phyloP scores from a whole-genome alignment of 2,797 vertebrate genomes.

The Peromyscus eremicus region DNA sequence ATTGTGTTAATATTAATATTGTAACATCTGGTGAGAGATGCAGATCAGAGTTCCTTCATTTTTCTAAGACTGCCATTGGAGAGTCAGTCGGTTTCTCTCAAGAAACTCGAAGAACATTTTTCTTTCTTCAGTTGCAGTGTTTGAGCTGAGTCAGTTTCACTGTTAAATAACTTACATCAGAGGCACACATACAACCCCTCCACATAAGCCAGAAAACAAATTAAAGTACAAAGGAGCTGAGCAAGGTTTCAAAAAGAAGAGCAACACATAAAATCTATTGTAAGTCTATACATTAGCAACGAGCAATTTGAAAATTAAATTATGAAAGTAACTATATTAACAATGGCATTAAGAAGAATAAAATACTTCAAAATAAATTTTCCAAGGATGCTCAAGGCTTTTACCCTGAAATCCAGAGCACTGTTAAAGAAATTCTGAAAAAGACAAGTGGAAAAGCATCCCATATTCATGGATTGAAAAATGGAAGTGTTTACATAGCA shows the following conservation, averaged over 20 bases:
- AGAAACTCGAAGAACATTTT: conserved; percentile 1
- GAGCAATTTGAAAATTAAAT: background rate
- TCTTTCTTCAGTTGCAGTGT: background rate
- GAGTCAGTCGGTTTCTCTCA: background rate
- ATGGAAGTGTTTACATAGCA: background rate
- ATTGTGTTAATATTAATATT: background rate
- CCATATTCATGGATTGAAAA: background rate
- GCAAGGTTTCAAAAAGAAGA: background rate
- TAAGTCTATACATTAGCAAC: background rate
- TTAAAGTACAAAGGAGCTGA: background rate
- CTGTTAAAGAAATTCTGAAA: background rate
- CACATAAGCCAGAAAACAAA: background rate
- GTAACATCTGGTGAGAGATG: background rate
- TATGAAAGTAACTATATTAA: background rate
- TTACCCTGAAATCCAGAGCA: background rate
- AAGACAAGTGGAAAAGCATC: background rate
- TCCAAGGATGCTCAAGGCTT: background rate
- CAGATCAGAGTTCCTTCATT: background rate
- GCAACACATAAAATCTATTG: background rate
- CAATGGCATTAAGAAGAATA: background rate
- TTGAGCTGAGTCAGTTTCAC: background rate
- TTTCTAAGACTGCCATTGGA: background rate
- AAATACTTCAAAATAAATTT: background rate
- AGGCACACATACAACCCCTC: background rate
- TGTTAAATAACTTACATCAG: background rate